Base-by-base conservation (phyloP, 2,888 invertebrate genomes). In the Sinotaia quadrata region DNA sequence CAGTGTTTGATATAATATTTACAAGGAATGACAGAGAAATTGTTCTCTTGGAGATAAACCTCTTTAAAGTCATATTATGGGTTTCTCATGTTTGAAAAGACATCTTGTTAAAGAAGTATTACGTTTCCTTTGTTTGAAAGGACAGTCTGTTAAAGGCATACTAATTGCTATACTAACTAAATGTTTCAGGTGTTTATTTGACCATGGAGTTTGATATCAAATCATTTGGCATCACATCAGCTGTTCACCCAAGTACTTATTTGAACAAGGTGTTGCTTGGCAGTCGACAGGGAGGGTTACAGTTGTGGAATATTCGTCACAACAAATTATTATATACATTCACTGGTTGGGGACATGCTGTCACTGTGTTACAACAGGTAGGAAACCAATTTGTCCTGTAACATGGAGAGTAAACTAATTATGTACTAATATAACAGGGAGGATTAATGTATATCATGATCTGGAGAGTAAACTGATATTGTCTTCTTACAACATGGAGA, bases 231-330 rank as follows among this genome's bases (percentile, higher is more conserved):
- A 92, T 98, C 36, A 93, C 94, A 0, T 90, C 94, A 0, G 75
- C 97, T n/a, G 90, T 94, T 68, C 99, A 99, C 90, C 99, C 98
- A 0, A 93, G 92, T 31, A 96, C 98, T 0, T 99, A 98, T 87
- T 88, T 97, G 21, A 98, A 99, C 86, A 99, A 99, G 85, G 91
- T 98, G 71, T 87, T 98, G 34, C 89, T 98, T 49, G 97, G 94
- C 0, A 95, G 95, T 78, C 91, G 92, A 68, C 94, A 96, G 85
- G 97, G 97, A 0, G 88, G 90, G 51, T 83, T 98, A 75, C 95
- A 96, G 83, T 87, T 98, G 73, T 96, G 96, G 95, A 98, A 98
- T 89, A 89, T 98, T 8, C 93, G 93, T 66, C 92, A 92, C 27
- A 92, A 82, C 71, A 83, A 83, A 69, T 76, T 84, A 54, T 60